Evolutionary conservation across 2,888 invertebrate genomes (phyloP).

Genomic region (Lysandra bellargus): DNA sequence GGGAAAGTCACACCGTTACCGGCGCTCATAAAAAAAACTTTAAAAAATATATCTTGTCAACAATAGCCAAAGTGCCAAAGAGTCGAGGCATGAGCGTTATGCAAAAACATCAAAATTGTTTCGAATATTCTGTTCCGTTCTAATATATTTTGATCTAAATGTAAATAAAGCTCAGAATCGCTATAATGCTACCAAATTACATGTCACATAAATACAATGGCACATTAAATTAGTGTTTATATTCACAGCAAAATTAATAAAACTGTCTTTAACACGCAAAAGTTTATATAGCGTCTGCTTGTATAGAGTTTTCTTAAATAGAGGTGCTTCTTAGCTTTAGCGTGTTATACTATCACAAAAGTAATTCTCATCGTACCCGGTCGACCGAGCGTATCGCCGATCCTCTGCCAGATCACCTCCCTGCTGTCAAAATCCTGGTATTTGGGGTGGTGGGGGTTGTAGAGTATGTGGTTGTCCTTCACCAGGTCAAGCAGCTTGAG

Average conservation of each 20-base stretch:
- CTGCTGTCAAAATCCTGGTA: constrained; percentile 61
- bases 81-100: too few species aligned
- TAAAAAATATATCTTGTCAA: too few species aligned
- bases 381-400: constrained; percentile 60
- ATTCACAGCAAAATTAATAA: not conserved
- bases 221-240: not conserved
- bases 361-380: constrained; percentile 51
- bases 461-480: constrained; percentile 59
- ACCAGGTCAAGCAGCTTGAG: constrained; percentile 59
- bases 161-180: not conserved
- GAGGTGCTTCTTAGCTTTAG: not conserved
- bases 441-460: constrained; percentile 60
- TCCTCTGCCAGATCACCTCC: constrained; percentile 70
- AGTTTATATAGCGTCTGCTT: not conserved
- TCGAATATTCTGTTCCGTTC: not conserved
- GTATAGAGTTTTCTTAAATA: not conserved
- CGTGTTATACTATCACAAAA: not conserved
- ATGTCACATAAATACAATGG: not conserved
- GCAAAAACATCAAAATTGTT: too few species aligned
- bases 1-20: not conserved
- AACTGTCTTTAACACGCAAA: not conserved
- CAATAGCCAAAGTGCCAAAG: too few species aligned
- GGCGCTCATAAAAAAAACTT: not conserved
- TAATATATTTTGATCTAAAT: not conserved
- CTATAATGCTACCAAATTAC: too few species aligned